phyloP scores from a whole-genome alignment of 1,140 invertebrate species.

The Oryzaephilus surinamensis region DNA sequence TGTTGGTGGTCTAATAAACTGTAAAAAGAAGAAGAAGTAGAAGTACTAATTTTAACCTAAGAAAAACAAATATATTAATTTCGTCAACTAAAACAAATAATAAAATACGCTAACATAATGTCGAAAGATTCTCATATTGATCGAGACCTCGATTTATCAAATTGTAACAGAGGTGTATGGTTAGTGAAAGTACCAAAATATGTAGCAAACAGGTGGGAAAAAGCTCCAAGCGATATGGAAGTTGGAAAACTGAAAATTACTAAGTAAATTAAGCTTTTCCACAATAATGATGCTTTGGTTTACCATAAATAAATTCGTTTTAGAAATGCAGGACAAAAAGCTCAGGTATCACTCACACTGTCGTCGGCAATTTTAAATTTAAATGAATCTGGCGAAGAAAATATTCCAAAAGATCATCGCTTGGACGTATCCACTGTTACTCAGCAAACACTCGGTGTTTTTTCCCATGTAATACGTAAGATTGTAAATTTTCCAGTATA shows the following conservation, averaged over 20 bases:
- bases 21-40: too few species aligned
- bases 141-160: constrained; percentile 76
- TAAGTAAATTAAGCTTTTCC: constrained; percentile 40
- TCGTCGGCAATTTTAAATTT: constrained; percentile 60
- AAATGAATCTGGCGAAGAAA: constrained; percentile 57
- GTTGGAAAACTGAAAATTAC: constrained; percentile 70
- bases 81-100: too few species aligned
- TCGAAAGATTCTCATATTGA: constrained; percentile 45
- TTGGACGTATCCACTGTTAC: constrained; percentile 81
- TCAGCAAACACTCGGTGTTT: constrained; percentile 78
- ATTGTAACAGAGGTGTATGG: constrained; percentile 84
- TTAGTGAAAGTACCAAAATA: constrained; percentile 96
- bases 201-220: constrained; percentile 83
- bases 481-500: constrained; percentile 10
- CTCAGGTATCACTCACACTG: constrained; percentile 58
- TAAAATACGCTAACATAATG: too few species aligned
- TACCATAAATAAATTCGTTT: constrained; percentile 24
- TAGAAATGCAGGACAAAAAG: constrained; percentile 51
- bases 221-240: constrained; percentile 62
- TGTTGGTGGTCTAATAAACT: too few species aligned
- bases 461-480: constrained; percentile 68
- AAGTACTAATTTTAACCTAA: too few species aligned
- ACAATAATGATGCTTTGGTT: constrained; percentile 3
- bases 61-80: too few species aligned
- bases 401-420: constrained; percentile 80